Percentiles rank a stretch among this genome's conserved stretches.
These are phyloP conservation scores for Dicranocentrus wangi DNA, from an alignment of 2,888 invertebrate species.

Conservation along the genomic window DNA sequence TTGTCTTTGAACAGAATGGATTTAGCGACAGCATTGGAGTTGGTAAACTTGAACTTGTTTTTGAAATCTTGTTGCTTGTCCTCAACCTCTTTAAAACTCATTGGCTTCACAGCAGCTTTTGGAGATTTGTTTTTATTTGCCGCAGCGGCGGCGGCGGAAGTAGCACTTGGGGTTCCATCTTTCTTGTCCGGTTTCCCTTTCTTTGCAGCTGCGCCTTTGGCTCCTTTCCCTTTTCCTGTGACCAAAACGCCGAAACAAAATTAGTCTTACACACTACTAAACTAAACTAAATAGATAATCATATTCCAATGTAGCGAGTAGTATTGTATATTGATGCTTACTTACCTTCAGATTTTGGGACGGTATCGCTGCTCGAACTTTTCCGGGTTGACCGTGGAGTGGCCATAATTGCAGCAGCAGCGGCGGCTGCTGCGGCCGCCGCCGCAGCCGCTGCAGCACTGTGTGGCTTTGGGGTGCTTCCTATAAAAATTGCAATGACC, in stretches of 20 bases:
- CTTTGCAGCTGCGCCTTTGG: slow-evolving; percentile 34
- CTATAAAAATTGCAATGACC: not conserved
- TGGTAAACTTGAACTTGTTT: slow-evolving; percentile 68
- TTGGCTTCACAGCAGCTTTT: slow-evolving; percentile 35
- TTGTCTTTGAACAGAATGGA: slow-evolving; percentile 69
- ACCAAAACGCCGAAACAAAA: not conserved
- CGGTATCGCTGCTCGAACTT: slow-evolving; percentile 64
- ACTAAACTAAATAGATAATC: no score
- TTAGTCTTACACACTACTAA: not conserved
- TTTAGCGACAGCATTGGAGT: slow-evolving; percentile 61
- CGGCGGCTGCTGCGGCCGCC: slow-evolving; percentile 53
- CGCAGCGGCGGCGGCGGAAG: slow-evolving; percentile 36
- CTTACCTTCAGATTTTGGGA: slow-evolving; percentile 32
- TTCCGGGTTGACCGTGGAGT: slow-evolving; percentile 66
- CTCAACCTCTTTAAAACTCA: slow-evolving; percentile 68
- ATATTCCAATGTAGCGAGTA: no score
- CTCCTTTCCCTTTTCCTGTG: slow-evolving; percentile 9
- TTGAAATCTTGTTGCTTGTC: slow-evolving; percentile 66
- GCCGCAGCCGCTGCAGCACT: slow-evolving; percentile 52
- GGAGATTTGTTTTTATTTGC: slow-evolving; percentile 36
- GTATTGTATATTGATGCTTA: no score
- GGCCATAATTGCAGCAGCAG: slow-evolving; percentile 40
- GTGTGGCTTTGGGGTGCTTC: slow-evolving; percentile 37
- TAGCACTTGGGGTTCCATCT: slow-evolving; percentile 10
- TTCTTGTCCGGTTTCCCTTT: slow-evolving; percentile 48